Evolutionary conservation across 2,888 invertebrate species (phyloP).

Genomic region (Trichopoda pennipes): DNA sequence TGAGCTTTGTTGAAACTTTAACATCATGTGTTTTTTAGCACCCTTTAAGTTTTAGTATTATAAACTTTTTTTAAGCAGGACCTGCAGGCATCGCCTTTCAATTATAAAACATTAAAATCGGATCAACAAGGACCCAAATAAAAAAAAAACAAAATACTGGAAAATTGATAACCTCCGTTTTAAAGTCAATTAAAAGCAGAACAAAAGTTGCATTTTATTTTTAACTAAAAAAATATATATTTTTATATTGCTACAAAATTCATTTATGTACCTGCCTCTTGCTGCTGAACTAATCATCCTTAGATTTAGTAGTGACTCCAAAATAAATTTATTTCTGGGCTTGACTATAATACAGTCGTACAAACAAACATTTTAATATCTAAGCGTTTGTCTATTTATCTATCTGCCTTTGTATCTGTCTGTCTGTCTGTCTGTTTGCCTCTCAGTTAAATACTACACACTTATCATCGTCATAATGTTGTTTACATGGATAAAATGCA

Average conservation of each 20-base stretch:
- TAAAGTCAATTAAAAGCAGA: no score
- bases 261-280: slow-evolving; percentile 3
- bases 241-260: not conserved
- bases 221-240: no score
- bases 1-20: no score
- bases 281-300: slow-evolving; percentile 38
- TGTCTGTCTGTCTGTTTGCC: slow-evolving; percentile 27
- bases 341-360: slow-evolving; percentile 36
- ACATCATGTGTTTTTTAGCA: no score
- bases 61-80: no score
- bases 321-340: slow-evolving; percentile 16
- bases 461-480: slow-evolving; percentile 67
- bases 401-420: slow-evolving; percentile 29
- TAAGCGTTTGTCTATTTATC: slow-evolving; percentile 12
- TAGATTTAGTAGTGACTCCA: slow-evolving; percentile 11
- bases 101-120: no score
- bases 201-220: no score
- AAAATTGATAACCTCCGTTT: no score
- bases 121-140: no score
- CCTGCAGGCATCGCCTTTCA: no score
- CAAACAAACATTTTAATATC: slow-evolving; percentile 53
- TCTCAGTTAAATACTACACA: slow-evolving; percentile 56
- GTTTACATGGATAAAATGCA: slow-evolving; percentile 43
- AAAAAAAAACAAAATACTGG: no score
- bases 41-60: no score